Evolutionary conservation across 2,797 vertebrate genomes (phyloP).

Genomic region (Tamandua tetradactyla): DNA sequence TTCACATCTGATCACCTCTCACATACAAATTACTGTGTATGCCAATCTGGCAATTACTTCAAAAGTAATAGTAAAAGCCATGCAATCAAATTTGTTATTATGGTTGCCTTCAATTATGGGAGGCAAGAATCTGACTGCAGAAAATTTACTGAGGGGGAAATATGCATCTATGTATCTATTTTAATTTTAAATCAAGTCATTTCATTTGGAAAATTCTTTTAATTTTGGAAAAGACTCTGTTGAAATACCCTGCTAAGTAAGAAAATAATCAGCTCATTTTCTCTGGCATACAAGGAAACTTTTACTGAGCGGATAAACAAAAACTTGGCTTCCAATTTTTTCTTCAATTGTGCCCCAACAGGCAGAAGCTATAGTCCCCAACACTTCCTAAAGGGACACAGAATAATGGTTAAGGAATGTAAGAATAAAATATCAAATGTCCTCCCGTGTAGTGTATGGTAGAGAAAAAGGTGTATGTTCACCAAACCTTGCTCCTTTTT

Average conservation of each 20-base stretch:
- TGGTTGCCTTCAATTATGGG: slow-evolving; percentile 71
- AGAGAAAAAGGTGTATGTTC: background rate
- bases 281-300: background rate
- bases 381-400: background rate
- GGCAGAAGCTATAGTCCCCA: background rate
- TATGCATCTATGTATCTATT: slow-evolving; percentile 65
- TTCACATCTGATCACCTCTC: slow-evolving; percentile 74
- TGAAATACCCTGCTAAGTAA: slow-evolving; percentile 62
- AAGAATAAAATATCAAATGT: background rate
- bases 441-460: background rate
- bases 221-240: slow-evolving; percentile 57
- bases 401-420: background rate
- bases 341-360: background rate
- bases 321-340: background rate
- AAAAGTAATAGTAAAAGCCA: slow-evolving; percentile 72
- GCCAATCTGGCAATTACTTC: slow-evolving; percentile 76
- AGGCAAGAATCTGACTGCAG: slow-evolving; percentile 67
- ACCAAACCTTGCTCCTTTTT: background rate
- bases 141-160: slow-evolving; percentile 54
- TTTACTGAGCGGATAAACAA: slow-evolving; percentile 17
- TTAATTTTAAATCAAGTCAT: slow-evolving; percentile 78
- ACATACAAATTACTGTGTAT: slow-evolving; percentile 74
- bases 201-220: slow-evolving; percentile 74
- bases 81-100: slow-evolving; percentile 75
- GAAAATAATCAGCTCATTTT: slow-evolving; percentile 54